Base-by-base conservation (phyloP, 30 jellyfish, hydroid and myxozoan species). In the Aurelia sp. region DNA sequence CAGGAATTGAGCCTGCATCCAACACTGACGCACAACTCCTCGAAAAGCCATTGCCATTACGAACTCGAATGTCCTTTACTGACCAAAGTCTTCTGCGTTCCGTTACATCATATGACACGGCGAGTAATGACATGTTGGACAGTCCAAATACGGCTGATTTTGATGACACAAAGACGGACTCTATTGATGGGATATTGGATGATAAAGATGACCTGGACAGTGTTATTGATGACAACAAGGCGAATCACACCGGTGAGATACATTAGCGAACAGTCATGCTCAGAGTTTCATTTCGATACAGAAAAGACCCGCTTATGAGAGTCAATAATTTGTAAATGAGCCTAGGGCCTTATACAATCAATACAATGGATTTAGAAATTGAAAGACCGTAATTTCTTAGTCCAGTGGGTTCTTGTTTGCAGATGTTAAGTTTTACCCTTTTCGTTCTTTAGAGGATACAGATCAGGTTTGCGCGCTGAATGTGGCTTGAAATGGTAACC, bases 121-220 rank as follows among this genome's bases (percentile, higher is more conserved):
- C 74, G 23, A 82, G 79, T 55, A 63, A 82, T 47, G 78, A 66
- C 33, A 11, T 65, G 40, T 50, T 82, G 67, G 91, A 82, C 61
- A 82, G 91, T 58, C 91, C 73, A 6, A 44, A 51, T 9, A 41
- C 71, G 13, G 72, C 58, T 18, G 91, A 82, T 70, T 69, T 53
- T 68, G 91, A 82, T 20, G 91, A 82, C 62, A 63, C 66, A 3
- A 76, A 33, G 67, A 63, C 93, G 6, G 93, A 84, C 33, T 84
- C 93, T 3, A 17, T 84, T 18, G 93, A 73, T 31, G 93, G 87
- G 13, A 21, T 84, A 1, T 74, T 84, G 4, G 93, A 84, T 61
- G 93, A 84, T 58, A 62, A 60, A 50, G 93, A 84, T 60, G 87
- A 73, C 73, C 52, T 48, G 8, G 82, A 60, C 21, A 73, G 93